A percentile compares a stretch with the other conserved stretches of the same genome.
Conservation (phyloP, 2,888 invertebrate species). For the Trypoxylon attenuatum region DNA sequence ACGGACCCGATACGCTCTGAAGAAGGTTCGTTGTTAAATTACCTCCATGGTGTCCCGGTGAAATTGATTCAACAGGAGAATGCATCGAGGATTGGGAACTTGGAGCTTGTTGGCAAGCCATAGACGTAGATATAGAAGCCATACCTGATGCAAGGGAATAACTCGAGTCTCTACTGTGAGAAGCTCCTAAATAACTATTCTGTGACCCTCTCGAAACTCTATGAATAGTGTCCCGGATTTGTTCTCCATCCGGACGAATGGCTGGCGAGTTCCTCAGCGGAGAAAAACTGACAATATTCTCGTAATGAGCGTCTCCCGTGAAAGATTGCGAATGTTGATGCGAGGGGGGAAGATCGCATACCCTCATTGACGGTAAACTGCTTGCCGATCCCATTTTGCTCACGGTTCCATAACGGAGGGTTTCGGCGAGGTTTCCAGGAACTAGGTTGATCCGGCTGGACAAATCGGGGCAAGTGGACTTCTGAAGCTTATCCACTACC, state of each 20-base stretch:
- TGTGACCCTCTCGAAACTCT: constrained; percentile 37
- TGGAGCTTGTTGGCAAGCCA: constrained; percentile 56
- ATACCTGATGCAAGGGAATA: constrained; percentile 56
- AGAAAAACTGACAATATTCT: constrained; percentile 66
- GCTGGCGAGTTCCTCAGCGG: constrained; percentile 60
- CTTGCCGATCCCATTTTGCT: constrained; percentile 70
- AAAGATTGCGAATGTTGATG: constrained; percentile 72
- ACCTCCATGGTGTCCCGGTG: constrained; percentile 29
- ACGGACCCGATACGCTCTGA: constrained; percentile 23
- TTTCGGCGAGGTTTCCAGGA: constrained; percentile 55
- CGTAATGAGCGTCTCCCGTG: constrained; percentile 70
- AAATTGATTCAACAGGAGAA: constrained; percentile 35
- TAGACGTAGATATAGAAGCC: constrained; percentile 50
- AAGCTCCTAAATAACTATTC: constrained; percentile 30
- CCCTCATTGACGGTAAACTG: constrained; percentile 70
- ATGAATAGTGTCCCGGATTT: constrained; percentile 28
- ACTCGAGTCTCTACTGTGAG: constrained; percentile 65
- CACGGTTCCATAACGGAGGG: constrained; percentile 55
- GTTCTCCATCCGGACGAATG: constrained; percentile 48
- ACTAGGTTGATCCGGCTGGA: constrained; percentile 39
- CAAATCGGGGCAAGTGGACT: constrained; percentile 58
- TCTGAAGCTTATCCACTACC: constrained; percentile 60
- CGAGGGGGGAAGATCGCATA: constrained; percentile 62
- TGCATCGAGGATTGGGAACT: constrained; percentile 57
- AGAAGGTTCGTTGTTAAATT: constrained; percentile 11